Percentiles rank a stretch among this genome's conserved stretches.
Conservation (phyloP, 1,140 invertebrate species). For the Pseudomyrmex concolor region DNA sequence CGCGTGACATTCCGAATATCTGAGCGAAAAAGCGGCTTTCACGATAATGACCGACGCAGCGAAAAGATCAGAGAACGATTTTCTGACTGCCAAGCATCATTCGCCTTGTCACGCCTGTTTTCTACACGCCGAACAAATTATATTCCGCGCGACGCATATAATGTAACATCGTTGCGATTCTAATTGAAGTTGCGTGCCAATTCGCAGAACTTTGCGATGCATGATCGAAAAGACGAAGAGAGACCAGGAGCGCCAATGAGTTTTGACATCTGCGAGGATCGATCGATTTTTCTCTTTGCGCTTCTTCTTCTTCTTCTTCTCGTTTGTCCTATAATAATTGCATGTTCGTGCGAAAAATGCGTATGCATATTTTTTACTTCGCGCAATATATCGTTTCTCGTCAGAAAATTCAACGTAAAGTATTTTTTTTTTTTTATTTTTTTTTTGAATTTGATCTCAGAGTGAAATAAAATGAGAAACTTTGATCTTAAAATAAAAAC, state of each 20-base stretch:
- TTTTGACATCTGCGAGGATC: constrained; percentile 33
- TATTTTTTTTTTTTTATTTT: too few relatives aligned
- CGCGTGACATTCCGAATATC: constrained; percentile 59
- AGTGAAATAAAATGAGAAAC: too few relatives aligned
- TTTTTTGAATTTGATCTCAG: too few relatives aligned
- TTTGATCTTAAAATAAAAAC: too few relatives aligned
- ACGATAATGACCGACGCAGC: constrained; percentile 47
- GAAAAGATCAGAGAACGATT: constrained; percentile 41
- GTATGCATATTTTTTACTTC: background rate
- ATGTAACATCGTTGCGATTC: constrained; percentile 48
- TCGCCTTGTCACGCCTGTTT: constrained; percentile 47
- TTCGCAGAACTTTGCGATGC: constrained; percentile 24
- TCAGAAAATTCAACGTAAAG: constrained; percentile 20
- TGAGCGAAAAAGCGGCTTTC: constrained; percentile 48
- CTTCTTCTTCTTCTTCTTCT: background rate
- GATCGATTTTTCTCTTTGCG: background rate
- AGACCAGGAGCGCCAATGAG: constrained; percentile 32
- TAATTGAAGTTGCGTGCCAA: constrained; percentile 60
- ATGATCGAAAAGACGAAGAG: constrained; percentile 16
- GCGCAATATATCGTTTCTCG: background rate
- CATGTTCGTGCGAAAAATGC: constrained; percentile 25
- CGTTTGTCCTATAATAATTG: constrained; percentile 23
- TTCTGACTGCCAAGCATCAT: constrained; percentile 28
- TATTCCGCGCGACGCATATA: constrained; percentile 39
- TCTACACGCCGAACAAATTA: constrained; percentile 53